phyloP scores from a whole-genome alignment of 2,113 vertebrate genomes.

The Tachycineta bicolor region DNA sequence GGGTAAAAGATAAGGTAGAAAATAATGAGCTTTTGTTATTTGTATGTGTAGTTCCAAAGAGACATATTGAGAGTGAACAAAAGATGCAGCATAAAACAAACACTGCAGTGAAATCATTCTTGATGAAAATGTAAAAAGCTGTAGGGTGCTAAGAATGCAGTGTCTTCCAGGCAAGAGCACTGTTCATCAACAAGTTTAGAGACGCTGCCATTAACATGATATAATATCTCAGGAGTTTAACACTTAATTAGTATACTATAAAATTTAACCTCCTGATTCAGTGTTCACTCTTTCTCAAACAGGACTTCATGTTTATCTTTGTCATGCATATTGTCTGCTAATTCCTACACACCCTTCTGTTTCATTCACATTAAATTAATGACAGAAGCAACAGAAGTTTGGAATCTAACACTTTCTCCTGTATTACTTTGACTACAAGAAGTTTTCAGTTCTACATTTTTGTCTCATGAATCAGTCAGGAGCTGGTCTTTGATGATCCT shows the following conservation, averaged over 20 bases:
- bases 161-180: not conserved
- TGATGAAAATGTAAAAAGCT: not conserved
- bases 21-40: constrained; percentile 36
- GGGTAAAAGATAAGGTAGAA: not conserved
- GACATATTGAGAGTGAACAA: not conserved
- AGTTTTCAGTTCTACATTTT: not conserved
- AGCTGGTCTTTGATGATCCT: not conserved
- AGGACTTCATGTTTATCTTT: not conserved
- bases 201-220: not conserved
- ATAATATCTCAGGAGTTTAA: not conserved
- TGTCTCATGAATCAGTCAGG: not conserved
- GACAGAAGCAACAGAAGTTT: not conserved
- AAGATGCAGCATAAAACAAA: constrained; percentile 27
- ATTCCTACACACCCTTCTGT: not conserved
- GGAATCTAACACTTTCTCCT: not conserved
- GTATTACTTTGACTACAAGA: not conserved
- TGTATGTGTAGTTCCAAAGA: not conserved
- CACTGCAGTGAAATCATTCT: not conserved
- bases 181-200: not conserved
- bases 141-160: not conserved
- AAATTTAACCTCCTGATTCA: not conserved
- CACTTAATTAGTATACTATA: not conserved
- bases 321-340: not conserved
- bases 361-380: not conserved
- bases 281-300: not conserved